A percentile compares a stretch with the other conserved stretches of the same genome.
These are phyloP conservation scores for Anomalospiza imberbis DNA, from an alignment of 2,797 vertebrate genomes.

Conservation along the genomic window DNA sequence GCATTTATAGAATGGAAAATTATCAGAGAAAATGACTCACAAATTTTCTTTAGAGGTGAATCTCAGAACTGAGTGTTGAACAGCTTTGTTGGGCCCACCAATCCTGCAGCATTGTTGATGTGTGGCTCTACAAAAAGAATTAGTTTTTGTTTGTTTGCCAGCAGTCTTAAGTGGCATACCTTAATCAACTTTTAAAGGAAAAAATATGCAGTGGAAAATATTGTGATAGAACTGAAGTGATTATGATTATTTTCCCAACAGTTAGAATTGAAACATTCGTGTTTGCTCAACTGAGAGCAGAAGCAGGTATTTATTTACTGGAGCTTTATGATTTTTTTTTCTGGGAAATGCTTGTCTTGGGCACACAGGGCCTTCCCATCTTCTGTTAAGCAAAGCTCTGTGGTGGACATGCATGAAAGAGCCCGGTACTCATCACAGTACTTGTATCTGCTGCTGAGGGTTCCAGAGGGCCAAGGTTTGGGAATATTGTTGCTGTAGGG, in stretches of 20 bases:
- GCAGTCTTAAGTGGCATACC: not conserved
- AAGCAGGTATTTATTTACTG: not conserved
- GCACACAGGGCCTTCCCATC: not conserved
- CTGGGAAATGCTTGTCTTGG: not conserved
- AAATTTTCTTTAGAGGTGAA: not conserved
- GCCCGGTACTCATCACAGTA: not conserved
- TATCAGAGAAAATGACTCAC: constrained; percentile 33
- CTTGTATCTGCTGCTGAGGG: not conserved
- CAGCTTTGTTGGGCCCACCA: not conserved
- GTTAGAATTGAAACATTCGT: not conserved
- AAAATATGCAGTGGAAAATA: not conserved
- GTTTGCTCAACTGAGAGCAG: not conserved
- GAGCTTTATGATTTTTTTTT: not conserved
- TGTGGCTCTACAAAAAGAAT: not conserved
- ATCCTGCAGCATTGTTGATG: not conserved
- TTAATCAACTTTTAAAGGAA: not conserved
- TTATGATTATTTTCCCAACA: not conserved
- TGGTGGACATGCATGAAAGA: not conserved
- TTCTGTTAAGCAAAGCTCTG: not conserved
- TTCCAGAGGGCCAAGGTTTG: not conserved
- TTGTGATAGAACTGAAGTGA: not conserved
- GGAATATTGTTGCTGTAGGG: not conserved
- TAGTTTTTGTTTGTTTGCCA: not conserved
- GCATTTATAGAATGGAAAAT: not conserved
- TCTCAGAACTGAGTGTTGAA: not conserved